Percentiles rank a stretch among this genome's conserved stretches.
phyloP scores from a whole-genome alignment of 2,888 invertebrate species.

The Linnaemya vulpina region DNA sequence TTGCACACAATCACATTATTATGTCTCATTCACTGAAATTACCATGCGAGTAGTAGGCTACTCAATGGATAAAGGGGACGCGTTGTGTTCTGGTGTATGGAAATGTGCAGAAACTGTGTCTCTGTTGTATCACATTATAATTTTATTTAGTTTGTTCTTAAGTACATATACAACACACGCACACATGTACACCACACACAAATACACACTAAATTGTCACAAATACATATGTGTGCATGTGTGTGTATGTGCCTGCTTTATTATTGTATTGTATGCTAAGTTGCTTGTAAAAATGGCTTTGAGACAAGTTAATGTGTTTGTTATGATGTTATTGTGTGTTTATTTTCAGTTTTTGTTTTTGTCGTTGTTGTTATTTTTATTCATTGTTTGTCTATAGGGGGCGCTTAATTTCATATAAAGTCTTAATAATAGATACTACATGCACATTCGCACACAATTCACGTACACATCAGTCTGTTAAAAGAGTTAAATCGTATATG shows the following conservation, averaged over 20 bases:
- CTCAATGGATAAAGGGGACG: slow-evolving; percentile 30
- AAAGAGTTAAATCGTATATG: slow-evolving; percentile 25
- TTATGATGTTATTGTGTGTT: slow-evolving; percentile 63
- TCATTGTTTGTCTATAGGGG: slow-evolving; percentile 66
- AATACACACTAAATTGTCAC: too few species aligned
- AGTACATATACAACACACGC: not conserved
- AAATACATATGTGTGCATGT: slow-evolving; percentile 13
- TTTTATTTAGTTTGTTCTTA: slow-evolving; percentile 56
- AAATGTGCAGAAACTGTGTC: slow-evolving; percentile 39
- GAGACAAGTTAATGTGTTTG: slow-evolving; percentile 71
- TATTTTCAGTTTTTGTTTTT: slow-evolving; percentile 39
- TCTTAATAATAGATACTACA: slow-evolving; percentile 23
- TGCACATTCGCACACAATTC: not conserved
- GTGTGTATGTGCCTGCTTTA: not conserved
- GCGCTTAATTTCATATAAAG: slow-evolving; percentile 58
- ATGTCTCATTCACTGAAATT: slow-evolving; percentile 23
- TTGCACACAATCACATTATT: slow-evolving; percentile 37
- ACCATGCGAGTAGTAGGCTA: slow-evolving; percentile 43
- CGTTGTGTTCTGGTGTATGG: slow-evolving; percentile 8
- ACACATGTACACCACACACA: not conserved
- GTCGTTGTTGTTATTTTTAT: slow-evolving; percentile 5
- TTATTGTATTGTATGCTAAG: slow-evolving; percentile 38
- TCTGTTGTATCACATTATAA: slow-evolving; percentile 54
- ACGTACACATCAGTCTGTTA: not conserved
- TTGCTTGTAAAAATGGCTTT: slow-evolving; percentile 64